Percentiles rank a stretch among this genome's conserved stretches.
These are phyloP conservation scores for Psittacara wagleri DNA, from an alignment of 2,113 vertebrate genomes.

Conservation along the genomic window DNA sequence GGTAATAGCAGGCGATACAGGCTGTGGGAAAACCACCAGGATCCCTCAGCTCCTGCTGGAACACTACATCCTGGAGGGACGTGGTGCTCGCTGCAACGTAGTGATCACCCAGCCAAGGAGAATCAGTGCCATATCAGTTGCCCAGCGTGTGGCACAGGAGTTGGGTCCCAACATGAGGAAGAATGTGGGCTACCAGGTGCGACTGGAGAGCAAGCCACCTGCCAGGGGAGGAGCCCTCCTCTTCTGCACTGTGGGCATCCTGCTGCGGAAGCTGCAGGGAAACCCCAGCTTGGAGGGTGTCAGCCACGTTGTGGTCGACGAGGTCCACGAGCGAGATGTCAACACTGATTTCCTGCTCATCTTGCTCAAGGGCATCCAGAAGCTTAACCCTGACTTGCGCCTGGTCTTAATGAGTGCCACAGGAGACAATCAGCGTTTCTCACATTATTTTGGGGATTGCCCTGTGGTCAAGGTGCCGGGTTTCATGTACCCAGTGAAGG, in stretches of 20 bases:
- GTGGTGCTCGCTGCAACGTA: constrained; percentile 87
- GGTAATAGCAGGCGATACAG: constrained; percentile 92
- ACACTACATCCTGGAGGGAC: constrained; percentile 77
- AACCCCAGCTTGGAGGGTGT: constrained; percentile 88
- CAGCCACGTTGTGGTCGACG: constrained; percentile 94
- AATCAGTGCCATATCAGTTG: constrained; percentile 95
- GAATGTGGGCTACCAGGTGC: constrained; percentile 93
- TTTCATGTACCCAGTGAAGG: constrained; percentile 93
- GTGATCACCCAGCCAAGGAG: constrained; percentile 93
- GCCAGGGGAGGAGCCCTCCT: constrained; percentile 88
- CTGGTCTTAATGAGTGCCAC: constrained; percentile 96
- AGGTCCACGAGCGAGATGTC: constrained; percentile 95
- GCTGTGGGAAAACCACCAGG: constrained; percentile 94
- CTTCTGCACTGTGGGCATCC: constrained; percentile 94
- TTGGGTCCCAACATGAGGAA: constrained; percentile 85
- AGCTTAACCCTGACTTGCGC: constrained; percentile 82
- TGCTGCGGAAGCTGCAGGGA: constrained; percentile 90
- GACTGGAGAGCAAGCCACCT: constrained; percentile 88
- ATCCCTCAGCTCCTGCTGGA: constrained; percentile 94
- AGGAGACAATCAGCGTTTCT: constrained; percentile 88
- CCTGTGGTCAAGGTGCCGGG: constrained; percentile 90
- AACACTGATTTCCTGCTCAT: constrained; percentile 97
- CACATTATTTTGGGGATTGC: constrained; percentile 88
- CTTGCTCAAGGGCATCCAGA: constrained; percentile 82
- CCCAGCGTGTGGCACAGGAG: constrained; percentile 90